Percentiles rank a stretch among this genome's conserved stretches.
These are phyloP conservation scores for Ladona fulva DNA, from an alignment of 1,140 invertebrate species.

Conservation along the genomic window DNA sequence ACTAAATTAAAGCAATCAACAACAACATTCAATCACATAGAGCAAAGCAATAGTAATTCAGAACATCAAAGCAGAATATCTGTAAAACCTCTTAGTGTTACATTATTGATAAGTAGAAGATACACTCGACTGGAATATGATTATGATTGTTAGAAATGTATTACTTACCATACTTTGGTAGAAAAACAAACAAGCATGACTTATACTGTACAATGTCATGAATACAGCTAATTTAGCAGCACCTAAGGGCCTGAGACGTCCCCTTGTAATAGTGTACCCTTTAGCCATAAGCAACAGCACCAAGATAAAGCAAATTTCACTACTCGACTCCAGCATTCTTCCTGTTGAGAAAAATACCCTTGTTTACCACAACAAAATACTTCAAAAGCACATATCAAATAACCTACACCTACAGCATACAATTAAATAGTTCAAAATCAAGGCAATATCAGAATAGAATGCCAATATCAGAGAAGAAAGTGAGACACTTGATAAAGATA, in stretches of 20 bases:
- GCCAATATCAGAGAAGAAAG: too few relatives aligned
- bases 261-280: constrained; percentile 83
- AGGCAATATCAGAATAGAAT: too few relatives aligned
- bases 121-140: not conserved
- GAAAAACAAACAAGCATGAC: constrained; percentile 7
- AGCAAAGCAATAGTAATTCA: too few relatives aligned
- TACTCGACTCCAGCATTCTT: constrained; percentile 57
- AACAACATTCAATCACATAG: too few relatives aligned
- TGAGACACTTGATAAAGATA: too few relatives aligned
- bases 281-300: constrained; percentile 76
- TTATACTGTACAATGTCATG: constrained; percentile 53
- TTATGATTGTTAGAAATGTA: not conserved
- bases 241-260: constrained; percentile 55
- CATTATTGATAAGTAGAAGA: not conserved
- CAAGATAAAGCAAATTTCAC: constrained; percentile 63
- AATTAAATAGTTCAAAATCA: too few relatives aligned
- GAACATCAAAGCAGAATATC: too few relatives aligned
- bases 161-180: constrained; percentile 15
- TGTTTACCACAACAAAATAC: too few relatives aligned
- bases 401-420: too few relatives aligned
- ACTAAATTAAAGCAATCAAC: too few relatives aligned
- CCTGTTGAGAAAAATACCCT: constrained; percentile 44
- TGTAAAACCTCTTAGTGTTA: not conserved
- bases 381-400: too few relatives aligned
- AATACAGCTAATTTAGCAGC: constrained; percentile 71